Evolutionary conservation across 2,797 vertebrate genomes (phyloP).

Genomic region (Poecilia picta): DNA sequence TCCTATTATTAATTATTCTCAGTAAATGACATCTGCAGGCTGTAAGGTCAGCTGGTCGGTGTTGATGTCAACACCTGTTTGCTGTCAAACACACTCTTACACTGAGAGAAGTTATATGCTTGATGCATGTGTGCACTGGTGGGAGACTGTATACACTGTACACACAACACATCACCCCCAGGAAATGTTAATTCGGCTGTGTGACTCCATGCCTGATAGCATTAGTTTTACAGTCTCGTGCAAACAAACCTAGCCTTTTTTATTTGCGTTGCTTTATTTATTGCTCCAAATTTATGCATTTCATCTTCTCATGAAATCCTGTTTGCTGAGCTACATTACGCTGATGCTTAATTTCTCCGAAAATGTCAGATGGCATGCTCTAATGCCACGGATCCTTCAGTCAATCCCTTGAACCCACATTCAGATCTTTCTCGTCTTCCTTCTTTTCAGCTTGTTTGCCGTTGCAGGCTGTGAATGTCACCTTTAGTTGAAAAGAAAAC

Average conservation of each 20-base stretch:
- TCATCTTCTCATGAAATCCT: constrained; percentile 49
- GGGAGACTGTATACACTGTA: constrained; percentile 54
- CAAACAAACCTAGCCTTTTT: constrained; percentile 49
- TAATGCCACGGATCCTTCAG: constrained; percentile 47
- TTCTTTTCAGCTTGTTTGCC: constrained; percentile 46
- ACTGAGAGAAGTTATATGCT: constrained; percentile 25
- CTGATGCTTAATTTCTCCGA: constrained; percentile 38
- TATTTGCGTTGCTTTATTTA: constrained; percentile 36
- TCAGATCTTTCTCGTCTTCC: constrained; percentile 12
- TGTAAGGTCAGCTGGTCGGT: constrained; percentile 56
- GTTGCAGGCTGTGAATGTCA: constrained; percentile 47
- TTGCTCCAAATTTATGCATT: constrained; percentile 26
- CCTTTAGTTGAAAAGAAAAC: constrained; percentile 31
- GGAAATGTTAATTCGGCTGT: constrained; percentile 6
- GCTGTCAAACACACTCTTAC: constrained; percentile 62
- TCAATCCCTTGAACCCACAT: constrained; percentile 47
- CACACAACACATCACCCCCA: constrained; percentile 29
- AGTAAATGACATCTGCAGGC: constrained; percentile 2
- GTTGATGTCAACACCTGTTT: constrained; percentile 55
- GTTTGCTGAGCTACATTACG: constrained; percentile 53
- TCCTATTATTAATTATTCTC: not conserved
- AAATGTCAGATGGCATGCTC: constrained; percentile 63
- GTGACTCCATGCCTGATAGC: constrained; percentile 15
- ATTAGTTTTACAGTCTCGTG: constrained; percentile 18
- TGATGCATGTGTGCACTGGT: constrained; percentile 29